These are phyloP conservation scores for Myocastor coypus DNA, from an alignment of 2,113 vertebrate genomes.

Conservation along the genomic window DNA sequence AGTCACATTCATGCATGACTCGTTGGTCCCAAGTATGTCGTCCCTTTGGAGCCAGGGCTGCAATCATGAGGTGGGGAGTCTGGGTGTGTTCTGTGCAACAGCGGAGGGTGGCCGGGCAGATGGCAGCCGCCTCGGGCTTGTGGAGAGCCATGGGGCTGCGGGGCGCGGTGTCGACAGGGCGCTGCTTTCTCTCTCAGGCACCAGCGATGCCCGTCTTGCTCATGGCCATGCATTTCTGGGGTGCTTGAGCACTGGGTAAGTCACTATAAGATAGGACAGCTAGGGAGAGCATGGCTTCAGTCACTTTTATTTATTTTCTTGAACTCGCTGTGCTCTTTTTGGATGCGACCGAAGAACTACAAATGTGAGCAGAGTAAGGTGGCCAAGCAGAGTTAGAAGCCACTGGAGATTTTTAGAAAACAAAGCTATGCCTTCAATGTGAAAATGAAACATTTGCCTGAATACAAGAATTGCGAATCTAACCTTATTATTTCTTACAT, in stretches of 20 bases:
- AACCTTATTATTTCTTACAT: slow-evolving; percentile 68
- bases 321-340: slow-evolving; percentile 48
- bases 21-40: background rate
- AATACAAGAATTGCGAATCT: slow-evolving; percentile 57
- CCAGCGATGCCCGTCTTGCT: background rate
- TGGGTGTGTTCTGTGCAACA: background rate
- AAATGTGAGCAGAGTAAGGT: slow-evolving; percentile 43
- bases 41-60: background rate
- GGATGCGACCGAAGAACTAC: slow-evolving; percentile 27
- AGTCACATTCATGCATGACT: slow-evolving; percentile 37
- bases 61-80: background rate
- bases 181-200: background rate
- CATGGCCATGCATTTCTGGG: background rate
- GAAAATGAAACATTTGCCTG: slow-evolving; percentile 71
- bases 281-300: background rate
- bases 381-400: slow-evolving; percentile 57
- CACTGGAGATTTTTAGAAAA: slow-evolving; percentile 61
- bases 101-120: background rate
- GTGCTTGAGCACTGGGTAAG: background rate
- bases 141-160: background rate
- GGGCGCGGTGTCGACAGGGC: background rate
- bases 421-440: slow-evolving; percentile 49
- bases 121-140: background rate
- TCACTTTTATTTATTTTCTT: slow-evolving; percentile 56
- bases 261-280: background rate